These are phyloP conservation scores for Planococcus citri DNA, from an alignment of 1,140 invertebrate genomes.

Conservation along the genomic window DNA sequence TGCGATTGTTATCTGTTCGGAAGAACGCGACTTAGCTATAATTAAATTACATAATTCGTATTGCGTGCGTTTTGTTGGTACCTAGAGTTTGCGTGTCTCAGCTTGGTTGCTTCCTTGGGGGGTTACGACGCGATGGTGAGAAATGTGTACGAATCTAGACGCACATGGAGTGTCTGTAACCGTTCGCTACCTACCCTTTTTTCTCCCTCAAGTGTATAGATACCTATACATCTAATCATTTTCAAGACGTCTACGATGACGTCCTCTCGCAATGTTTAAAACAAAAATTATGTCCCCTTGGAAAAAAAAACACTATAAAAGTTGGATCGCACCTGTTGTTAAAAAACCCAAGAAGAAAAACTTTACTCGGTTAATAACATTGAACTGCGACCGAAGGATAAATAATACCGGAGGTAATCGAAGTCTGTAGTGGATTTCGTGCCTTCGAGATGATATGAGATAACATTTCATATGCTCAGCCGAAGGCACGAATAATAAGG, in stretches of 20 bases:
- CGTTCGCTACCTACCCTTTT: not conserved
- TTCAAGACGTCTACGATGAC: not conserved
- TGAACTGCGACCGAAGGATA: not conserved
- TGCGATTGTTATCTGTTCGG: not conserved
- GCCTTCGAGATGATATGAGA: not conserved
- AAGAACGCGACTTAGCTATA: constrained; percentile 6
- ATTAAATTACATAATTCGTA: constrained; percentile 4
- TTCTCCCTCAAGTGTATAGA: no score
- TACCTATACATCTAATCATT: no score
- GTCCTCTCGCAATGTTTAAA: no score
- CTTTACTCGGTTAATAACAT: not conserved
- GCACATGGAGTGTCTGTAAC: no score
- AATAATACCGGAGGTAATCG: not conserved
- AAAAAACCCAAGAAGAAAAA: no score
- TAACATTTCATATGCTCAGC: not conserved
- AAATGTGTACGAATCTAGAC: not conserved
- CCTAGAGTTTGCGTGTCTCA: not conserved
- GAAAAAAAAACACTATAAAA: not conserved
- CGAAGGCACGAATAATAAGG: not conserved
- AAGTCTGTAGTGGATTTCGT: not conserved
- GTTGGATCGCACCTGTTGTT: not conserved
- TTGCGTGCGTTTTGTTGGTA: not conserved
- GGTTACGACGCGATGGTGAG: not conserved
- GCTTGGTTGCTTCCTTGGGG: not conserved
- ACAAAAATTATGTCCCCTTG: not conserved